Evolutionary conservation across 2,888 invertebrate species (phyloP), one percentile per base, ranked within the genome.

Genomic region (Thera obeliscata): DNA sequence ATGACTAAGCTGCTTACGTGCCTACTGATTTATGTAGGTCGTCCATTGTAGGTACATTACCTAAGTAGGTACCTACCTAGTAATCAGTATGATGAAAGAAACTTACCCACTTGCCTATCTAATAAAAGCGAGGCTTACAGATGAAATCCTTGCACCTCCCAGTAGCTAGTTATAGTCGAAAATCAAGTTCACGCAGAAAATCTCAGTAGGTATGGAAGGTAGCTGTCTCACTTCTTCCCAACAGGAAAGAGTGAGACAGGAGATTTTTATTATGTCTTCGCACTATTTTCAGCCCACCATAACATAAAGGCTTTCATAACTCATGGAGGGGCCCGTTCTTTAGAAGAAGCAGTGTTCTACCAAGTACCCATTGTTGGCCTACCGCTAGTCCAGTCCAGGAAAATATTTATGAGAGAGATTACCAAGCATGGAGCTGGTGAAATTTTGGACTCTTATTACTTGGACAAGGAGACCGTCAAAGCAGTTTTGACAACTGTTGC

Each of bases 291-390:
- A 93, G 93, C 88, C 57, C 93, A 93, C 78, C 90, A 88, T 22
- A 92, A 93, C 67, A 76, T 91, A 0, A 93, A 89, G 77, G 90
- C 83, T 0, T 92, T 93, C 68, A 84, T 93, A 59, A 93, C 93
- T 0, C 87, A 90, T 62, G 93, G 93, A 54, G 93, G 93, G 9
- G 72, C 86, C 2, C 85, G 93, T 2, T 93, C 93, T n/a, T 76
- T 93, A 7, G 93, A 93, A 80, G 93, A 93, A 80, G 91, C 93
- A 0, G 64, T 93, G 2, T 93, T 87, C 71, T 92, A 90, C 71
- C 80, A 83, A 78, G 89, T 91, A 2, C 93, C 93, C 2, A 87
- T 93, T 38, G 77, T 93, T 12, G 93, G 92, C 4, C 79, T 93
- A 5, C 93, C 93, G 3, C 77, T 87, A 11, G 72, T 90, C 5